These are phyloP conservation scores for Coturnix japonica DNA, from an alignment of 2,113 vertebrate genomes.

Conservation along the genomic window DNA sequence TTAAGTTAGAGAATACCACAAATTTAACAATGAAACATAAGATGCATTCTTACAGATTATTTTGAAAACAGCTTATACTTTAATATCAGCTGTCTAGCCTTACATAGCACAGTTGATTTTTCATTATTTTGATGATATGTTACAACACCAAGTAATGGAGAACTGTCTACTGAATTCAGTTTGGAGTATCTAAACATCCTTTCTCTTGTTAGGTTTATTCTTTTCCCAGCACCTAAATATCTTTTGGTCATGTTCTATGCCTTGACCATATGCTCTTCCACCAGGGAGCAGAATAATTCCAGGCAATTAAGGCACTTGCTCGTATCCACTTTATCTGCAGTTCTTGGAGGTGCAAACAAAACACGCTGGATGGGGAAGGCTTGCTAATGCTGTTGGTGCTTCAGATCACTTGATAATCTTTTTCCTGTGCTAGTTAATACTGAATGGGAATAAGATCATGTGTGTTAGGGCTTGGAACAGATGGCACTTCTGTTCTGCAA, in stretches of 20 bases:
- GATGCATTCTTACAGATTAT: not conserved
- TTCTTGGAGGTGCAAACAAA: slow-evolving; percentile 38
- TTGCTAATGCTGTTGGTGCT: slow-evolving; percentile 8
- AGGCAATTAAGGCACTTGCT: not conserved
- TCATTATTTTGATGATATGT: not conserved
- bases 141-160: not conserved
- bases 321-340: not conserved
- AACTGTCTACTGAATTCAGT: not conserved
- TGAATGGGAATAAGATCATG: slow-evolving; percentile 73
- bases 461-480: slow-evolving; percentile 69
- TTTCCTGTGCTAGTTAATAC: slow-evolving; percentile 63
- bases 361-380: slow-evolving; percentile 17
- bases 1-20: not conserved
- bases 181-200: not conserved
- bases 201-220: not conserved
- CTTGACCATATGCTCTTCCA: slow-evolving; percentile 23
- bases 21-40: not conserved
- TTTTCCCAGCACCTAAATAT: slow-evolving; percentile 4
- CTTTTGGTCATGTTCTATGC: not conserved
- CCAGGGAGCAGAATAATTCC: slow-evolving; percentile 5
- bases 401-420: slow-evolving; percentile 72
- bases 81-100: not conserved
- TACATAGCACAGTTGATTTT: not conserved
- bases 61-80: not conserved
- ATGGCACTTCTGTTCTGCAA: slow-evolving; percentile 75